A percentile compares a stretch with the other conserved stretches of the same genome.
Evolutionary conservation across 2,113 vertebrate genomes (phyloP).

Genomic region (Caranx ignobilis): DNA sequence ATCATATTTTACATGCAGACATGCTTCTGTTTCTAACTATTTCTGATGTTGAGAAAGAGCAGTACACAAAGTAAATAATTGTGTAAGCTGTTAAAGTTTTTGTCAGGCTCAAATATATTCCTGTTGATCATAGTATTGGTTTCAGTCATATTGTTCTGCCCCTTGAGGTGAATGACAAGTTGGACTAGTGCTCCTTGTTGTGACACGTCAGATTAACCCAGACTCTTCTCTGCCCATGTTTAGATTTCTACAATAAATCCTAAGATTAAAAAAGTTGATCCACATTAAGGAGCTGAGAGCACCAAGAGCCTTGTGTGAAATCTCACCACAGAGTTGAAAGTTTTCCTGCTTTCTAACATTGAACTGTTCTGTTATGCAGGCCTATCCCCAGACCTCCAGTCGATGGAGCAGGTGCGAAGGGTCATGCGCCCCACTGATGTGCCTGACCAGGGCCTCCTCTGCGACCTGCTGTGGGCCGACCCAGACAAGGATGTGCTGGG

Average conservation of each 20-base stretch:
- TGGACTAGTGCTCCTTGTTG: background rate
- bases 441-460: slow-evolving; percentile 96
- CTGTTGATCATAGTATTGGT: background rate
- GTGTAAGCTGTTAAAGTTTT: background rate
- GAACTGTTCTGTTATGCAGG: slow-evolving; percentile 73
- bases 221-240: background rate
- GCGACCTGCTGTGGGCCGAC: slow-evolving; percentile 96
- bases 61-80: background rate
- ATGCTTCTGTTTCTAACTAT: too few relatives aligned
- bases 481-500: slow-evolving; percentile 97
- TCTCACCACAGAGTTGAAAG: background rate
- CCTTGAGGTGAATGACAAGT: background rate
- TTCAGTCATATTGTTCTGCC: background rate
- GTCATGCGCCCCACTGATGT: slow-evolving; percentile 98
- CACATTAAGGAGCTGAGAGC: background rate
- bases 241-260: background rate
- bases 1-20: background rate
- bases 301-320: background rate
- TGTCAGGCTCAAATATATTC: background rate
- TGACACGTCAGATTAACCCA: background rate
- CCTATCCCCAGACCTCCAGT: slow-evolving; percentile 95
- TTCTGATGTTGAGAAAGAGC: too few relatives aligned
- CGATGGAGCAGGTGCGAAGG: slow-evolving; percentile 96
- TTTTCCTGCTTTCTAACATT: background rate
- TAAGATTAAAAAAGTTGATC: background rate